Conservation (phyloP, 2,797 vertebrate species). For the Alca torda region DNA sequence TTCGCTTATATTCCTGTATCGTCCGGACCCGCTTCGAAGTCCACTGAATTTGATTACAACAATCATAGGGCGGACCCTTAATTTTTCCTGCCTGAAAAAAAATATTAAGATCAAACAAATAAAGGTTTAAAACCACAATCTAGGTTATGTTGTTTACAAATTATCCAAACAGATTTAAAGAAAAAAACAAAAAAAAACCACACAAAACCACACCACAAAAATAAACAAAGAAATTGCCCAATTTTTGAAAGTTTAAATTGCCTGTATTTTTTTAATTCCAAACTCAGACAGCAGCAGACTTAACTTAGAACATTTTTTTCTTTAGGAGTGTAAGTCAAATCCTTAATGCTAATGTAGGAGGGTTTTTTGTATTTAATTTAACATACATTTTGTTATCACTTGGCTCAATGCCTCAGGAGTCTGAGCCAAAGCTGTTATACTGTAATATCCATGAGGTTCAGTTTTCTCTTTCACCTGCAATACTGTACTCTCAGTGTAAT, state of each 20-base stretch:
- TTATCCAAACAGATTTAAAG: not conserved
- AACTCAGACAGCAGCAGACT: not conserved
- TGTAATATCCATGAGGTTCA: constrained; percentile 48
- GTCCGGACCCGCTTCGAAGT: not conserved
- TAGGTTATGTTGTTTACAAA: not conserved
- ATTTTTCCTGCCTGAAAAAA: not conserved
- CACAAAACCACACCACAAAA: not conserved
- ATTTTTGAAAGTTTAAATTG: not conserved
- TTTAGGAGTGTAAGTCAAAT: constrained; percentile 15
- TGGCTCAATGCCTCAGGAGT: constrained; percentile 28
- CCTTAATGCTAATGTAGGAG: constrained; percentile 19
- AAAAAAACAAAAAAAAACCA: not conserved
- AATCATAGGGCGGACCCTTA: not conserved
- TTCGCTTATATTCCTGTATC: not conserved
- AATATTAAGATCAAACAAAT: not conserved
- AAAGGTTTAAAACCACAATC: not conserved
- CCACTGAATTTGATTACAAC: not conserved
- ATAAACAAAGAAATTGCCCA: fast-evolving
- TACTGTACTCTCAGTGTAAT: constrained; percentile 34
- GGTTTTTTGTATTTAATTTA: constrained; percentile 38
- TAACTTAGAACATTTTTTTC: not conserved
- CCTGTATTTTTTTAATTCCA: not conserved
- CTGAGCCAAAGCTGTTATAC: constrained; percentile 36
- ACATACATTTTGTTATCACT: constrained; percentile 52
- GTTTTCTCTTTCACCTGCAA: constrained; percentile 38